Conservation (phyloP, 92 coral and sea anemone species). For the Actinernus sp. region DNA sequence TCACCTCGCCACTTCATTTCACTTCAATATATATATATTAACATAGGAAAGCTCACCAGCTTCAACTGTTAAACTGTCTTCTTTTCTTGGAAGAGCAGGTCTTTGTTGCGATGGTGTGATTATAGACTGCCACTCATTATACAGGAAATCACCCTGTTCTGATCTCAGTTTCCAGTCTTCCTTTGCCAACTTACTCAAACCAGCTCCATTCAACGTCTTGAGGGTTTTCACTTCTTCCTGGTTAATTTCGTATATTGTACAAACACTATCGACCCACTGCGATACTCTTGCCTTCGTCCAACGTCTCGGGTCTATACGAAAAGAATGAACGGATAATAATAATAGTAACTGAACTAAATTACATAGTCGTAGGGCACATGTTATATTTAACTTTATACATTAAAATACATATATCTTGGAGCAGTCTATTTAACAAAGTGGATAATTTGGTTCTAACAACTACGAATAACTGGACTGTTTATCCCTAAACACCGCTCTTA, state of each 20-base stretch:
- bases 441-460: too few species aligned
- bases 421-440: too few species aligned
- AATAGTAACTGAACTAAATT: background rate
- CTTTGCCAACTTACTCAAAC: constrained; percentile 32
- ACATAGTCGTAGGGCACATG: too few species aligned
- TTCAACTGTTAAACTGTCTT: too few species aligned
- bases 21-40: too few species aligned
- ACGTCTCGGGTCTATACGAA: constrained; percentile 15
- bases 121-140: constrained; percentile 53
- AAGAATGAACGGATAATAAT: background rate
- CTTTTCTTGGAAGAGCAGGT: too few species aligned
- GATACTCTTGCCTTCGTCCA: constrained; percentile 66
- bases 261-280: constrained; percentile 54
- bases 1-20: too few species aligned
- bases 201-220: constrained; percentile 62
- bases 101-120: background rate
- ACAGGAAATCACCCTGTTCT: constrained; percentile 71
- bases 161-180: constrained; percentile 76
- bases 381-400: too few species aligned
- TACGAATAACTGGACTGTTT: too few species aligned
- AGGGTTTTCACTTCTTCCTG: constrained; percentile 43
- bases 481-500: too few species aligned
- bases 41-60: too few species aligned
- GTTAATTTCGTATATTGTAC: constrained; percentile 51
- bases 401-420: too few species aligned